Base-by-base conservation (phyloP, 2,797 vertebrate species). In the Enteromius treurensis region DNA sequence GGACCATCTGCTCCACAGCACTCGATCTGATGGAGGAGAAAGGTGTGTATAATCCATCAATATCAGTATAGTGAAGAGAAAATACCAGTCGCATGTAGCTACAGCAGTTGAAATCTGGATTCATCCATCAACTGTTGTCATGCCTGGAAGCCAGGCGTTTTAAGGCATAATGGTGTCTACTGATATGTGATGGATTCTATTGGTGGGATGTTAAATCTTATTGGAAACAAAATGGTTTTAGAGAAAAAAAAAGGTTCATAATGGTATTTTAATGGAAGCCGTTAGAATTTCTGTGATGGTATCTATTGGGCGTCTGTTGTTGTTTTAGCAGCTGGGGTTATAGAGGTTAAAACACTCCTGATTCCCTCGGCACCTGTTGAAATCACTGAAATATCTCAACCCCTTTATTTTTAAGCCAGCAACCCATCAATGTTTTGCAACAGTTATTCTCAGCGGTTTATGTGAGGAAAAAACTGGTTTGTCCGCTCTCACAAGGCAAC, bases 1-100 rank as follows among this genome's bases (percentile, higher is more conserved):
- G 95, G 94, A 0, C 90, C 64, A 0, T 93, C 92, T 0, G 93
- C 77, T 0, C 95, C 95, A n/a, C 95, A 95, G 87, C 95, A 95
- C 47, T 93, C 69, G 81, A 87, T 91, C 95, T 95, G 86, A 34
- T 21, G 40, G 29, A 4, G 21, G 14, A 53, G 11, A 0, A 45
- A 32, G 8, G 45, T 58, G 10, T 1, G 10, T 11, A 23, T 23
- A 58, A 2, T 70, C 7, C 15, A 70, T 45, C 21, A 40, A 68
- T 37, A 1, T 45, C 67, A 42, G 11, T 53, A 58, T 3, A 60
- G 6, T 55, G 19, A 23, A 55, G 29, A 77, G 19, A 47, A 78
- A 13, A 78, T 65, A 47, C 23, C 60, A 29, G 77, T 34, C 17
- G 32, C 14, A 10, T 29, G 9, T 19, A 42, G 9, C 40, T 42